These are phyloP conservation scores for Neelides folsomi DNA, from an alignment of 2,888 invertebrate genomes.

Conservation along the genomic window DNA sequence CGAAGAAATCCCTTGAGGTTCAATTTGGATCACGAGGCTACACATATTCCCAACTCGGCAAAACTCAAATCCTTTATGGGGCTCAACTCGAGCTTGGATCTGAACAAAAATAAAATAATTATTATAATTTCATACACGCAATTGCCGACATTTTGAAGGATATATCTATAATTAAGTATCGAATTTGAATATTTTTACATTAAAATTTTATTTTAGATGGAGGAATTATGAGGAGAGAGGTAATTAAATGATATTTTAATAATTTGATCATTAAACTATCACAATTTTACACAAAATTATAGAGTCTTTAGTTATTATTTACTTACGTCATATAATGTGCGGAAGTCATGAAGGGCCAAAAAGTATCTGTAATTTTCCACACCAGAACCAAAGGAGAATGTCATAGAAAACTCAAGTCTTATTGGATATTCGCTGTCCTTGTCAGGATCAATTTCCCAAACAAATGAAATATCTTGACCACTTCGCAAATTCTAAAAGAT, in stretches of 20 bases:
- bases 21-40: constrained; percentile 31
- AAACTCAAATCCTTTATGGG: constrained; percentile 64
- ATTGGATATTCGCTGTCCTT: constrained; percentile 36
- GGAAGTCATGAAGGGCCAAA: no score
- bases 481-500: constrained; percentile 51
- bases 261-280: no score
- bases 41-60: constrained; percentile 81
- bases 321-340: no score
- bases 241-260: no score
- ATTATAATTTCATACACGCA: no score
- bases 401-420: constrained; percentile 26
- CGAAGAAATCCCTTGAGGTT: constrained; percentile 35
- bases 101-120: no score
- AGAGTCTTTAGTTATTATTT: constrained; percentile 1
- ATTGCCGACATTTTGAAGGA: no score
- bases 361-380: no score
- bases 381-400: constrained; percentile 13
- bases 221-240: constrained; percentile 23
- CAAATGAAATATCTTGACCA: constrained; percentile 61
- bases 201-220: constrained; percentile 2
- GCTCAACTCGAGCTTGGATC: constrained; percentile 62
- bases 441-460: constrained; percentile 62
- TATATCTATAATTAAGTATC: no score
- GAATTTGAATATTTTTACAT: no score
- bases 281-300: no score